Base-by-base conservation (phyloP, 2,113 vertebrate genomes). In the Centropus unirufus region DNA sequence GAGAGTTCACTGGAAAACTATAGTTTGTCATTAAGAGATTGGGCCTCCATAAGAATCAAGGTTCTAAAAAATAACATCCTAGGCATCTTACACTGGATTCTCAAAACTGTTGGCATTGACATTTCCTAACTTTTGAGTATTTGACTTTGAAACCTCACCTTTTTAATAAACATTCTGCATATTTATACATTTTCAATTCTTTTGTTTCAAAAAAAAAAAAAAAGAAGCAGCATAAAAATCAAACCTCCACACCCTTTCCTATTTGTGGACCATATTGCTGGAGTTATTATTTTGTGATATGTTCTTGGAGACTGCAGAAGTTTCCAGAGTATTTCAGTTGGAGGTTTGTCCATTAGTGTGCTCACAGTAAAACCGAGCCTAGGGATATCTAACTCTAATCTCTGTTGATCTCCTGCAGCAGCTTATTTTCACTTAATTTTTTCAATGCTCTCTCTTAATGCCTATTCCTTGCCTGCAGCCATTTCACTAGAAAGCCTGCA, bases 401-500 rank as follows among this genome's bases (percentile, higher is more conserved):
- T 89, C 46, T 74, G 58, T 49, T 0, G 0, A 58, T 88, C 75
- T 92, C 73, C 52, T 16, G 1, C 8, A 70, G 23, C 72, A 95
- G 51, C 23, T 68, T 81, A 4, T 90, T 89, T 87, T 90, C 52
- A n/a, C 61, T 83, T 85, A 29, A 62, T 44, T 81, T 93, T 49
- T 91, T 49, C 83, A 61, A 0, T 49, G 8, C 24, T 87, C 26
- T 89, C 36, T 80, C 46, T 73, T 90, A 80, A 58, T 58, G 46
- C 21, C 23, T 93, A 34, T 89, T 94, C 80, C 76, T 93, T 89
- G 89, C 79, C 52, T 90, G 59, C 76, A 96, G 64, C 68, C 36
- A 32, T 30, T 42, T 66, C 17, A 14, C 58, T 34, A 77, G 79
- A 70, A 80, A 86, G 64, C 51, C 59, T 67, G 42, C 1, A 16